A percentile compares a stretch with the other conserved stretches of the same genome.
Evolutionary conservation across 2,113 vertebrate genomes (phyloP).

Genomic region (Archilochus colubris): DNA sequence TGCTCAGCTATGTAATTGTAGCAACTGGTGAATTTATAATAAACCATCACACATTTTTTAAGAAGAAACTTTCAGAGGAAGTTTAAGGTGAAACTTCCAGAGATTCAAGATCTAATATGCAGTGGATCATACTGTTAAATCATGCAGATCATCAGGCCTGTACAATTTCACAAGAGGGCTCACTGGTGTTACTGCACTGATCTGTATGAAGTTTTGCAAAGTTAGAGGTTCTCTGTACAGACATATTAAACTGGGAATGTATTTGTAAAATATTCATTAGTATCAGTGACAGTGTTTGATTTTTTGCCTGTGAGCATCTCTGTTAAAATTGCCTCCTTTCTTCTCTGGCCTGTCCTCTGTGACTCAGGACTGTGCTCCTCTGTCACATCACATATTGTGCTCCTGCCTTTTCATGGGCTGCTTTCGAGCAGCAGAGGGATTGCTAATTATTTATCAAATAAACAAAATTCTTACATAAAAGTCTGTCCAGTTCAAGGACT

Average conservation of each 20-base stretch:
- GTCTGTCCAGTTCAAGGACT: not conserved
- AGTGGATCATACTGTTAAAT: not conserved
- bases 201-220: not conserved
- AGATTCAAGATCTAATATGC: not conserved
- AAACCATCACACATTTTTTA: not conserved
- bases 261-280: not conserved
- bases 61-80: not conserved
- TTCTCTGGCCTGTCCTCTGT: not conserved
- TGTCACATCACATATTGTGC: not conserved
- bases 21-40: not conserved
- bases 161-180: not conserved
- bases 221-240: not conserved
- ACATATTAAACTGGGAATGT: not conserved
- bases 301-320: not conserved
- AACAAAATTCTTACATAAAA: not conserved
- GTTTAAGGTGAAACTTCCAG: not conserved
- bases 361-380: not conserved
- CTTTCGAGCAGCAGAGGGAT: not conserved
- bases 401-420: not conserved
- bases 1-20: not conserved
- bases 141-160: not conserved
- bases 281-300: not conserved
- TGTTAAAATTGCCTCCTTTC: not conserved
- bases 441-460: conserved; percentile 10
- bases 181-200: not conserved